phyloP scores from a whole-genome alignment of 2,113 vertebrate species.

The Protobothrops flavoviridis region DNA sequence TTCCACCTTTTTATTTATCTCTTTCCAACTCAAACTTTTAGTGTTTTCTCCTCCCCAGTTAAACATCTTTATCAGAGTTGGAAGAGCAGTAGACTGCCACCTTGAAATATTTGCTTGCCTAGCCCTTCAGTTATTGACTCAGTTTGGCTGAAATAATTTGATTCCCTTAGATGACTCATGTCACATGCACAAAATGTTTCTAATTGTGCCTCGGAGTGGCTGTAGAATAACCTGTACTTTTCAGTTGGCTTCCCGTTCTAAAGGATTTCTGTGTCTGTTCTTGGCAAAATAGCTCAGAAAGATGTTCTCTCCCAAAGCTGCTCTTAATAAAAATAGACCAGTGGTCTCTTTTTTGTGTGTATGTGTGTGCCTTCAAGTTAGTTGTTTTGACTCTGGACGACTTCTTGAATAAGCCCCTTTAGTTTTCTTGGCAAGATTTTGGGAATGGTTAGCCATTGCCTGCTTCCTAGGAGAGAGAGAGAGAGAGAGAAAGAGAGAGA shows the following conservation, averaged over 20 bases:
- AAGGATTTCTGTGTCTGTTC: background rate
- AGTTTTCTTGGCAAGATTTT: background rate
- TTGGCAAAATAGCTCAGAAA: background rate
- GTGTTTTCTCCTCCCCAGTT: background rate
- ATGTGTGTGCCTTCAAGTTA: background rate
- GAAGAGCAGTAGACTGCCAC: background rate
- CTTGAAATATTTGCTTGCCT: background rate
- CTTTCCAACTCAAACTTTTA: background rate
- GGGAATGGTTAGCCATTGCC: background rate
- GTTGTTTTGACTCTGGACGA: background rate
- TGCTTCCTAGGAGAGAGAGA: too few relatives aligned
- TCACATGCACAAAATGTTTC: background rate
- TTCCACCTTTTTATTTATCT: background rate
- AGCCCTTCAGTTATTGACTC: background rate
- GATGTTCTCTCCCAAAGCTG: background rate
- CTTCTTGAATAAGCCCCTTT: background rate
- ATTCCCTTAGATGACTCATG: background rate
- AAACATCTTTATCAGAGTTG: background rate
- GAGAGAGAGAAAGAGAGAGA: accelerated
- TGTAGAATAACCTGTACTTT: background rate
- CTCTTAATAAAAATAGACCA: background rate
- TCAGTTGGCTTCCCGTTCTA: background rate
- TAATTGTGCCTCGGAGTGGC: background rate
- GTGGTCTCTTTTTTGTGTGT: background rate
- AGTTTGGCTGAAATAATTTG: background rate